phyloP scores from a whole-genome alignment of 2,797 vertebrate species.

The Micropoecilia bifurca region DNA sequence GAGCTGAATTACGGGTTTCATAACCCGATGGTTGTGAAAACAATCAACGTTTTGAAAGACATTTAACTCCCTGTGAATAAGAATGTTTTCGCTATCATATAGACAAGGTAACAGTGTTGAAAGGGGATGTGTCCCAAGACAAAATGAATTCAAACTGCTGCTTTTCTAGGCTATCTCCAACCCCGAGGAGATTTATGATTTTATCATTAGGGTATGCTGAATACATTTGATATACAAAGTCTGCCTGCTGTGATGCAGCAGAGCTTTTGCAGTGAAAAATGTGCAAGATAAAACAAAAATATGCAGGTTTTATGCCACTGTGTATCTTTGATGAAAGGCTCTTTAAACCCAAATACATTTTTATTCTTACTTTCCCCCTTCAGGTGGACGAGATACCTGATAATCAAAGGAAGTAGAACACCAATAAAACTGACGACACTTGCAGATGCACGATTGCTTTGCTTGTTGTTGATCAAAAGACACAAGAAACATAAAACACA shows the following conservation, averaged over 20 bases:
- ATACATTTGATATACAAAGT: conserved; percentile 53
- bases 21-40: conserved; percentile 51
- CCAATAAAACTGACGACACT: conserved; percentile 2
- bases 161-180: conserved; percentile 63
- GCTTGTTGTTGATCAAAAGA: conserved; percentile 7
- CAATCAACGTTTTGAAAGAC: conserved; percentile 55
- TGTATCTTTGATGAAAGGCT: conserved; percentile 28
- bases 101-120: conserved; percentile 33
- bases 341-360: conserved; percentile 17
- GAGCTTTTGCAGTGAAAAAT: conserved; percentile 27
- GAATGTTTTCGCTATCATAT: conserved; percentile 34
- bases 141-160: conserved; percentile 56
- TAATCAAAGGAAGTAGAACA: conserved; percentile 26
- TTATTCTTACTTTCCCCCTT: conserved; percentile 22
- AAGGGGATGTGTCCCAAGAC: conserved; percentile 49
- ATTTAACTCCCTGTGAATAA: conserved; percentile 57
- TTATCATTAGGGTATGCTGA: conserved; percentile 54
- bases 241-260: conserved; percentile 35
- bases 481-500: conserved; percentile 7
- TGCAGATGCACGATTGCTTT: not conserved
- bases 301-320: conserved; percentile 32
- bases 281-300: conserved; percentile 18
- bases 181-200: conserved; percentile 58
- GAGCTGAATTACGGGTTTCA: conserved; percentile 48
- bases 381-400: not conserved